These are phyloP conservation scores for Aphelocoma coerulescens DNA, from an alignment of 2,113 vertebrate species.

Conservation along the genomic window DNA sequence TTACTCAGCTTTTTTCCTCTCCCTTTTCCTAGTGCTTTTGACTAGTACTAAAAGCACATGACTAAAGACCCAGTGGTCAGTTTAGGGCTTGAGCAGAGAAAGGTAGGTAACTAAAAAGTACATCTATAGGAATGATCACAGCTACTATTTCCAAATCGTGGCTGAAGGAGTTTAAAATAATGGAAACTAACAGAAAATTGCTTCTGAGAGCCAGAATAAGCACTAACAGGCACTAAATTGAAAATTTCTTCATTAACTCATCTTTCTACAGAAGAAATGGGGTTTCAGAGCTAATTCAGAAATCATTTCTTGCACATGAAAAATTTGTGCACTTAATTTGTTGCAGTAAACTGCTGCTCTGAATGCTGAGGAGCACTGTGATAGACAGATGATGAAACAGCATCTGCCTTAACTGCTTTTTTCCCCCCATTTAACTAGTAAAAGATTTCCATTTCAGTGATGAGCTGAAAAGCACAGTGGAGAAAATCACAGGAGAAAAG, in stretches of 20 bases:
- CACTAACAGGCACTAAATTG: not conserved
- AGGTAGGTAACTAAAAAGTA: not conserved
- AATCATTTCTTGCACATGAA: constrained; percentile 22
- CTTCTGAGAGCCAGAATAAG: not conserved
- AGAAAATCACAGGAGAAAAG: not conserved
- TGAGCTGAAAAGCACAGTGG: not conserved
- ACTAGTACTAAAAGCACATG: not conserved
- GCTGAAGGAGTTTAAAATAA: not conserved
- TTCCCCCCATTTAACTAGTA: not conserved
- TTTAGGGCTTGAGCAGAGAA: not conserved
- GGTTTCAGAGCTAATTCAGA: not conserved
- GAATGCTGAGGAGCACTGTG: not conserved
- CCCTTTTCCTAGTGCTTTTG: not conserved
- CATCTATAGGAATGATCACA: not conserved
- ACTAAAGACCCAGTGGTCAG: not conserved
- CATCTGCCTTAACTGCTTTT: not conserved
- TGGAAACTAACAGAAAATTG: not conserved
- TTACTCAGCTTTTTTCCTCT: not conserved
- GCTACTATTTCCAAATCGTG: not conserved
- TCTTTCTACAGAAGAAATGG: not conserved
- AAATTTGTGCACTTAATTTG: constrained; percentile 5
- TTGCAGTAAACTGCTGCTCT: not conserved
- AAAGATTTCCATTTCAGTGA: constrained; percentile 6
- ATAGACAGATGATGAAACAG: not conserved
- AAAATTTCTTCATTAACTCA: constrained; percentile 16